phyloP scores from a whole-genome alignment of 1,140 invertebrate species.

The Mya arenaria region DNA sequence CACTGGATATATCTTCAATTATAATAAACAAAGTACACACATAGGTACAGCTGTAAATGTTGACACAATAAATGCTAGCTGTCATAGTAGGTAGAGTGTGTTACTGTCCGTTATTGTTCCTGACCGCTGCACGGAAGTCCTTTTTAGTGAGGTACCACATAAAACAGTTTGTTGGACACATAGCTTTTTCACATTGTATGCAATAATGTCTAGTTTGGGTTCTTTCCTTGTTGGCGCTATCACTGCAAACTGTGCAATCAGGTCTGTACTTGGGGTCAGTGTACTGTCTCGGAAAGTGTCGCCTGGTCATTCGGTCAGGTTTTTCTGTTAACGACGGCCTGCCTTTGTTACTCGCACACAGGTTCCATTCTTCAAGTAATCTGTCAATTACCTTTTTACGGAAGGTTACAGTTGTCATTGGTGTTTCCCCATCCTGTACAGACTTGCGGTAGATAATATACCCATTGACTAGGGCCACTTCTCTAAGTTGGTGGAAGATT shows the following conservation, averaged over 20 bases:
- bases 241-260: conserved; percentile 17
- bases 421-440: neutral
- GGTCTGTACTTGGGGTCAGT: neutral
- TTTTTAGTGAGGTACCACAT: neutral
- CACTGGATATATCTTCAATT: neutral
- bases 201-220: neutral
- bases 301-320: neutral
- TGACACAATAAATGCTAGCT: neutral
- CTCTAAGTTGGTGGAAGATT: conserved; percentile 29
- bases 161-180: conserved; percentile 23
- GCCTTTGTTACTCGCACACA: neutral
- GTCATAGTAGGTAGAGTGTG: too few species aligned
- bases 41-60: neutral
- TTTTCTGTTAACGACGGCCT: neutral
- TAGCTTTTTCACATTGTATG: neutral
- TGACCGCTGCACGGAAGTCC: neutral
- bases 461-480: conserved; percentile 45
- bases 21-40: neutral
- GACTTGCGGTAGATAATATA: conserved; percentile 35
- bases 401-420: neutral
- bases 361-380: conserved; percentile 3
- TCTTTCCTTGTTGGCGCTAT: neutral
- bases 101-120: neutral
- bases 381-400: conserved; percentile 22
- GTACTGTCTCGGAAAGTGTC: conserved; percentile 1